These are phyloP conservation scores for Drosophila burlai DNA, from an alignment of 1,140 invertebrate species.

Conservation along the genomic window DNA sequence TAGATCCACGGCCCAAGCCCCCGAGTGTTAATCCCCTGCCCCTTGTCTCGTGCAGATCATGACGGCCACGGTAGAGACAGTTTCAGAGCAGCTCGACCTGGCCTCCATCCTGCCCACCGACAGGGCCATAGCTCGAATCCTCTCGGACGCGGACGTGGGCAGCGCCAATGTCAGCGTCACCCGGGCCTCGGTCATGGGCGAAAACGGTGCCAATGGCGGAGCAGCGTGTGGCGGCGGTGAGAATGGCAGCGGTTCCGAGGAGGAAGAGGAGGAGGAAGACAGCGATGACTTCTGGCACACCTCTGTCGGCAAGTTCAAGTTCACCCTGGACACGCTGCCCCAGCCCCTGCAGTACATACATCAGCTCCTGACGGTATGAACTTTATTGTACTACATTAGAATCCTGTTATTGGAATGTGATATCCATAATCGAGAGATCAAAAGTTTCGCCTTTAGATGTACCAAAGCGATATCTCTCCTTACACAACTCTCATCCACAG, in stretches of 20 bases:
- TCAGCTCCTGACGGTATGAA: conserved; percentile 92
- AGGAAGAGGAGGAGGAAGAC: conserved; percentile 89
- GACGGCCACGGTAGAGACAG: conserved; percentile 96
- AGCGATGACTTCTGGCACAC: conserved; percentile 95
- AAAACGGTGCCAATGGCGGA: conserved; percentile 75
- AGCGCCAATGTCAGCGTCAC: conserved; percentile 82
- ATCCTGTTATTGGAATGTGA: background rate
- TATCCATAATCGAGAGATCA: background rate
- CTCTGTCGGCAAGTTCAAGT: conserved; percentile 96
- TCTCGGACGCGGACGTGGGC: conserved; percentile 95
- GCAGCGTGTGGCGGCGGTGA: conserved; percentile 60
- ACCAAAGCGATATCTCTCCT: background rate
- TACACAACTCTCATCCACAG: conserved; percentile 61
- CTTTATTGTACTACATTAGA: too few relatives aligned
- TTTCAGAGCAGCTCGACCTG: conserved; percentile 94
- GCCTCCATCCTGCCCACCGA: conserved; percentile 93
- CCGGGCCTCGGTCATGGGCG: conserved; percentile 86
- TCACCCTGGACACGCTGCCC: conserved; percentile 95
- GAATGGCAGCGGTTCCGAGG: conserved; percentile 89
- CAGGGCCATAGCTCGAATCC: conserved; percentile 93
- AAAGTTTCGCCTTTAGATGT: background rate
- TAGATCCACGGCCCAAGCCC: background rate
- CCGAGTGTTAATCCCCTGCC: conserved; percentile 11
- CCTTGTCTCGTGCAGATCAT: conserved; percentile 89
- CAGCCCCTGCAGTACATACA: conserved; percentile 97